Evolutionary conservation across 2,797 vertebrate genomes (phyloP).

Genomic region (Threskiornis aethiopicus): DNA sequence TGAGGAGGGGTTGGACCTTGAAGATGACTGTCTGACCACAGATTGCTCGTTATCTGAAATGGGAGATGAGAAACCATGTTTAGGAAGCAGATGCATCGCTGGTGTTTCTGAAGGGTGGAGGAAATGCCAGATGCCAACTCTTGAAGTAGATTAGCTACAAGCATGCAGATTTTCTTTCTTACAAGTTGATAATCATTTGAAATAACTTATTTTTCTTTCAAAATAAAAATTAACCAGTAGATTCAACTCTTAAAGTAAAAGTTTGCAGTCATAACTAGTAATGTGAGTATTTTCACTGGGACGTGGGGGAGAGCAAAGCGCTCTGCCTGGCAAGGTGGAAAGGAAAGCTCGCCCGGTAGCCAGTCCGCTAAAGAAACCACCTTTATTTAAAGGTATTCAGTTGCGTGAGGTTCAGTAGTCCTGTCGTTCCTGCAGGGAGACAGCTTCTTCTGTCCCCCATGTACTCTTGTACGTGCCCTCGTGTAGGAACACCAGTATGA

Average conservation of each 20-base stretch:
- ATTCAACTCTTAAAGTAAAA: background rate
- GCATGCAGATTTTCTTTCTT: background rate
- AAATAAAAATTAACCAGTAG: background rate
- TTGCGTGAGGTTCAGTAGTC: background rate
- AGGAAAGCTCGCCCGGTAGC: background rate
- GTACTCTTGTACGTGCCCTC: background rate
- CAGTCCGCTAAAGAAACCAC: background rate
- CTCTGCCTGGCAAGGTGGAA: background rate
- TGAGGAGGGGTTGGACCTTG: background rate
- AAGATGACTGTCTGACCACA: background rate
- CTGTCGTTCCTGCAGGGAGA: background rate
- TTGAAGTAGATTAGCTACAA: background rate
- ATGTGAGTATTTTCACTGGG: background rate
- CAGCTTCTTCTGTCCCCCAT: background rate
- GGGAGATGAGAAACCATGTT: background rate
- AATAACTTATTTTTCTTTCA: background rate
- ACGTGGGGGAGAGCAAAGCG: rapidly evolving
- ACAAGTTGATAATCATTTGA: background rate
- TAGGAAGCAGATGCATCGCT: background rate
- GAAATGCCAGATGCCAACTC: background rate
- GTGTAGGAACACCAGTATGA: background rate
- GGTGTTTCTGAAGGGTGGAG: background rate
- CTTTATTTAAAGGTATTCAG: background rate
- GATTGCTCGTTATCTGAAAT: background rate
- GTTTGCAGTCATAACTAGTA: background rate